Evolutionary conservation across 2,888 invertebrate species (phyloP), one percentile per base, ranked within the genome.

Genomic region (Prostheceraeus crozeri): DNA sequence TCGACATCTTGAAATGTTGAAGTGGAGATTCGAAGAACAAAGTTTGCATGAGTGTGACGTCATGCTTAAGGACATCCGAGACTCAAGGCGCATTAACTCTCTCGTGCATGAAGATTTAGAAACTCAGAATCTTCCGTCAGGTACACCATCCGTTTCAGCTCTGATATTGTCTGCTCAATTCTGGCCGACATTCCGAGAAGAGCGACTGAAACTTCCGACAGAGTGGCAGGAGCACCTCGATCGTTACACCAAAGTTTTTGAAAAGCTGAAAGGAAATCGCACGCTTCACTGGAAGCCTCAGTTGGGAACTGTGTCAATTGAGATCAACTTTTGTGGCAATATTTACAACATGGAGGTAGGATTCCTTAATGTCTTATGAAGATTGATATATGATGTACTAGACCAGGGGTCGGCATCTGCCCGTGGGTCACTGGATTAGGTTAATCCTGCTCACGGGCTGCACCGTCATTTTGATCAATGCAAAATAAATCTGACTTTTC

Each of bases 151-250:
- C 21, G 82, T 86, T 27, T 84, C 84, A 66, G 86, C 89, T 1
- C 83, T 94, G 77, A 89, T 96, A 67, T 80, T 98, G n/a, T 96
- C 94, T 0, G 89, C 90, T 1, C 93, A 96, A 74, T 98, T 94
- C 79, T 98, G 96, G 96, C 96, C 96, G 1, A 84, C 87, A 6
- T 90, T 94, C 67, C 88, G 91, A 72, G 91, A 93, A 75, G 91
- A 93, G 76, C 87, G 85, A 66, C 79, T 94, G 16, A 86, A 89
- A 71, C 77, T 94, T 48, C 93, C 93, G 0, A 81, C 82, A 27
- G 81, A 83, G 70, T 83, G 93, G 48, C 84, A 85, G 70, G 81
- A 83, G 58, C 85, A 89, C 71, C 82, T 93, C 66, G 84, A 87
- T 63, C 83, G 82, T 57, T 94, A 88, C 70, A 91, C 90, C 0